Evolutionary conservation across 2,113 vertebrate species (phyloP), one percentile per base, ranked within the genome.

Genomic region (Gadus chalcogrammus): DNA sequence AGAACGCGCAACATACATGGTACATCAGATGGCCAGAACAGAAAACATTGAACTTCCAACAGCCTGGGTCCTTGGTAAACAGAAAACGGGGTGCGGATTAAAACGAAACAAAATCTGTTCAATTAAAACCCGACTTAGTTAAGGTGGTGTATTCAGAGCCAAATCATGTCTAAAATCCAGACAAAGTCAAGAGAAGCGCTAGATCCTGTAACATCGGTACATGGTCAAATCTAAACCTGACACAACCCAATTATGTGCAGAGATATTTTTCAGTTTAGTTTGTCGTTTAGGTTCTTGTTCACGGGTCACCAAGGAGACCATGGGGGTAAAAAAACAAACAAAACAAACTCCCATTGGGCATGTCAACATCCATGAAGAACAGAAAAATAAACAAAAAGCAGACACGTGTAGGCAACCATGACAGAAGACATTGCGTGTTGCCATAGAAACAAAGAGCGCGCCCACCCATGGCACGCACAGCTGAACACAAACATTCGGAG

Each of bases 251-350:
- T 58, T 3, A 58, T 17, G 55, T n/a, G 5, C 2, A 1, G 13
- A 17, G 42, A 35, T 35, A 35, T 35, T 35, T 35, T 35, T 5
- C 4, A 35, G 31, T 7, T 35, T 35, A 5, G 31, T 35, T 7
- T 35, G 31, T 35, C 15, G 28, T 64, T 9, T 13, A 16, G 2
- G 18, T n/a, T 18, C 16, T 15, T 52, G 7, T 18, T 67, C 55
- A 13, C 3, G 16, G 48, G 62, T 77, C 80, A 82, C 71, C 78
- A 71, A 76, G 74, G 72, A 82, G 68, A 35, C 62, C 17, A 67
- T 42, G 60, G 1, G 5, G 8, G n/a, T 22, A 61, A 17, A 17
- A 61, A 16, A 13, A 3, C 6, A 16, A 66, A 28, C 20, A 0
- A 65, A 15, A 48, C 60, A 27, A 62, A 24, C 5, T 42, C 65